A percentile compares a stretch with the other conserved stretches of the same genome.
phyloP scores from a whole-genome alignment of 2,888 invertebrate species.

The Chrysomela aeneicollis region DNA sequence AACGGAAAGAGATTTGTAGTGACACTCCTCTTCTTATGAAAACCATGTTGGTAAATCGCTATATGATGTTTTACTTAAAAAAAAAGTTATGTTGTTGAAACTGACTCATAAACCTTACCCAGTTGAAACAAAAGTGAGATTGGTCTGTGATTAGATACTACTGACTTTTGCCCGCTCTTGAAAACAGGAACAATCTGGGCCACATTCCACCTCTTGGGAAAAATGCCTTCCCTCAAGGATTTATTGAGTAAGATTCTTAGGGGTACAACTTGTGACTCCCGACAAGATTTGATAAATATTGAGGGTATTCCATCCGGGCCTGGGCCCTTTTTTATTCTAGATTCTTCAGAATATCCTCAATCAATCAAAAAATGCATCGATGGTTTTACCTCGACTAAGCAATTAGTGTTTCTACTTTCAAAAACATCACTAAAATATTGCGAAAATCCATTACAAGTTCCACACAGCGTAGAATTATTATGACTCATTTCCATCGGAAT shows the following conservation, averaged over 20 bases:
- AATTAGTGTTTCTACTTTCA: not conserved
- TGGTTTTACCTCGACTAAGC: conserved; percentile 3
- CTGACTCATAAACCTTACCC: too few species aligned
- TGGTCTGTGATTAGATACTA: not conserved
- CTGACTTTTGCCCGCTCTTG: conserved; percentile 3
- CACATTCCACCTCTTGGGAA: not conserved
- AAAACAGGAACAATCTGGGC: conserved; percentile 7
- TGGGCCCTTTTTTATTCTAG: conserved; percentile 1
- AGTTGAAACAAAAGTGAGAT: not conserved
- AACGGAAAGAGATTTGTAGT: too few species aligned
- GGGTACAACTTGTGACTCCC: not conserved
- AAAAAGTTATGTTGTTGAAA: too few species aligned
- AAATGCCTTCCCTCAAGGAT: not conserved
- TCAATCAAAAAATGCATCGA: not conserved
- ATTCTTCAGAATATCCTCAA: not conserved
- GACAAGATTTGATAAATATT: not conserved
- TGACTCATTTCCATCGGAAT: conserved; percentile 6
- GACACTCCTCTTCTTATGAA: too few species aligned
- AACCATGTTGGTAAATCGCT: too few species aligned
- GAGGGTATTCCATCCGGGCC: conserved; percentile 2
- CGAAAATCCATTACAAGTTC: conserved; percentile 6
- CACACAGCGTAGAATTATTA: conserved; percentile 5
- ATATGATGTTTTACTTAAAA: too few species aligned
- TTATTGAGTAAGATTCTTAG: conserved; percentile 5
- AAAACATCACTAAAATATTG: conserved; percentile 6